These are phyloP conservation scores for Lutraria lutraria DNA, from an alignment of 2,888 invertebrate species.

Conservation along the genomic window DNA sequence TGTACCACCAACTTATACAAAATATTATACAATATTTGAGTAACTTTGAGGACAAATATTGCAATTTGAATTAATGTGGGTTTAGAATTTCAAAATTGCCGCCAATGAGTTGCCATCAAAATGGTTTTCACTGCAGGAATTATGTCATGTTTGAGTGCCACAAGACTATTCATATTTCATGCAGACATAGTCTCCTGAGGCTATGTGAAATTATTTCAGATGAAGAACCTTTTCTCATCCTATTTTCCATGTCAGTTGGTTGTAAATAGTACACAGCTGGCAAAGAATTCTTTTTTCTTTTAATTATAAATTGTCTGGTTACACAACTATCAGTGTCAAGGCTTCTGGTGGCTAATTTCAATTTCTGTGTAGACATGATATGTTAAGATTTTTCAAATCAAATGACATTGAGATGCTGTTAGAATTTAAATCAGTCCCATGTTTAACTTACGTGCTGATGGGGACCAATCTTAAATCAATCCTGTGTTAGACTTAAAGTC, in stretches of 20 bases:
- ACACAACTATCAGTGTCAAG: constrained; percentile 2
- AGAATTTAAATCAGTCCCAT: not conserved
- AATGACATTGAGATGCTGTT: not conserved
- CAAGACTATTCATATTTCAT: constrained; percentile 3
- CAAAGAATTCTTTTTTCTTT: not conserved
- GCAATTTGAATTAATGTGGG: constrained; percentile 16
- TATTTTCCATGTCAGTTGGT: constrained; percentile 2
- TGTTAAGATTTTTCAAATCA: not conserved
- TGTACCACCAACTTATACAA: not conserved
- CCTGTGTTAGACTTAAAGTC: too few relatives aligned
- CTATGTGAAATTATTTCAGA: constrained; percentile 3
- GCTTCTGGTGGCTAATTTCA: not conserved
- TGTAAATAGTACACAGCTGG: not conserved
- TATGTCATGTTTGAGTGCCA: not conserved
- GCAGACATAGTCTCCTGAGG: not conserved
- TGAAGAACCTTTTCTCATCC: not conserved
- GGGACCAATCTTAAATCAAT: too few relatives aligned
- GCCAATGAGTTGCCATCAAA: not conserved
- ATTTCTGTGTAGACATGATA: not conserved
- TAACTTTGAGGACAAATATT: not conserved
- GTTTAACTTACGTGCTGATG: too few relatives aligned
- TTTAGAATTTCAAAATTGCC: constrained; percentile 21
- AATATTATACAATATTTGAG: not conserved
- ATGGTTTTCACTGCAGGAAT: not conserved
- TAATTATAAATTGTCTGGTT: constrained; percentile 15